Conservation (phyloP, 1,140 invertebrate genomes). For the Brachionus angularis region DNA sequence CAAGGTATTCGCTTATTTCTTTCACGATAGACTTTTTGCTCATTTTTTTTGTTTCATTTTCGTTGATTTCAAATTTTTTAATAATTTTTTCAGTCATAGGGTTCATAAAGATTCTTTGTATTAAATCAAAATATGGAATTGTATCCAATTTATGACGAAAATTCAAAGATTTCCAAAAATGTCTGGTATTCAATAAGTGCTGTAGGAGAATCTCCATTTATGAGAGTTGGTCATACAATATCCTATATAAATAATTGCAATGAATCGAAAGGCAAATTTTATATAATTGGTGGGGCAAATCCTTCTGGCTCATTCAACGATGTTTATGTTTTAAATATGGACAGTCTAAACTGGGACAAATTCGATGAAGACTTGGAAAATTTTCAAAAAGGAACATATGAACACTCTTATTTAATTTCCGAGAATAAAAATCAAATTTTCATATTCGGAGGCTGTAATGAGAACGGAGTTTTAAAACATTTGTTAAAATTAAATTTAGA, state of each 20-base stretch:
- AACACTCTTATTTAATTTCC: constrained; percentile 47
- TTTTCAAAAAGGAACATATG: not conserved
- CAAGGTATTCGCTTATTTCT: no score
- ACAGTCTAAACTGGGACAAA: constrained; percentile 53
- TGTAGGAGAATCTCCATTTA: constrained; percentile 52
- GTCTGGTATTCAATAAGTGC: constrained; percentile 56
- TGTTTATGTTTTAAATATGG: constrained; percentile 53
- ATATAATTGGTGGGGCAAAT: constrained; percentile 57
- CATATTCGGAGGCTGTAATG: constrained; percentile 57
- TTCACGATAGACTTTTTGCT: no score
- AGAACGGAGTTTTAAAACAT: constrained; percentile 55
- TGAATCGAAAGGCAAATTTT: constrained; percentile 51
- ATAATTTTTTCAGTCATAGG: not conserved
- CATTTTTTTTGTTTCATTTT: no score
- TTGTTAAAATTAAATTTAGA: constrained; percentile 53
- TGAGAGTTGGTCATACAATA: constrained; percentile 56
- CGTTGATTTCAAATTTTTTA: not conserved
- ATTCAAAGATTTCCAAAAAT: constrained; percentile 36
- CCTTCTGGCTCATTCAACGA: constrained; percentile 55
- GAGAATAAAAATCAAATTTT: constrained; percentile 56
- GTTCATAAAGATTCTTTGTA: no score
- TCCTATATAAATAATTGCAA: constrained; percentile 48
- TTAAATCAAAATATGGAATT: constrained; percentile 27
- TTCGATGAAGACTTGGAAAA: constrained; percentile 46
- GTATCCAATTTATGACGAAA: constrained; percentile 26